Percentiles rank a stretch among this genome's conserved stretches.
Evolutionary conservation across 2,888 invertebrate species (phyloP).

Genomic region (Diogma glabrata): DNA sequence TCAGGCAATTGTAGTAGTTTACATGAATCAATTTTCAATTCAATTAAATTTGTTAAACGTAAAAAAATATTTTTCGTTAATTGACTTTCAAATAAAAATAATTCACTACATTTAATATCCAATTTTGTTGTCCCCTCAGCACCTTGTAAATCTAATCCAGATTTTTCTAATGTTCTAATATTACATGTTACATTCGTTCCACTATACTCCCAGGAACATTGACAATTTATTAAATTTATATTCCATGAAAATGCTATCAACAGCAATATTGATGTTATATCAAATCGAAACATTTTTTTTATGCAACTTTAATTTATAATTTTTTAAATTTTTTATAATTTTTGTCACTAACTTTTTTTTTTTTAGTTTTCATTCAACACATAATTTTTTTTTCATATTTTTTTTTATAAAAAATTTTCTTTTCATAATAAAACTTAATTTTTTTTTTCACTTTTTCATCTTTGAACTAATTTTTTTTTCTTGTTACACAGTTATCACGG

Average conservation of each 20-base stretch:
- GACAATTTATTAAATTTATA: slow-evolving; percentile 17
- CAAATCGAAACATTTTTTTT: slow-evolving; percentile 1
- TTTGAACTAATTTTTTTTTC: no score
- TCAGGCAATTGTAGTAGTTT: slow-evolving; percentile 63
- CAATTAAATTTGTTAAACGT: slow-evolving; percentile 55
- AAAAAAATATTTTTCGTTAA: slow-evolving; percentile 62
- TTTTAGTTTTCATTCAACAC: slow-evolving; percentile 8
- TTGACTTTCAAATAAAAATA: slow-evolving; percentile 69
- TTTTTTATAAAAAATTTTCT: slow-evolving; percentile 3
- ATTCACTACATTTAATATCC: slow-evolving; percentile 66
- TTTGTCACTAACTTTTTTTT: slow-evolving; percentile 4
- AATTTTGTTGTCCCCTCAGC: slow-evolving; percentile 62
- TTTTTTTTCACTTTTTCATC: slow-evolving; percentile 6
- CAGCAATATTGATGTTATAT: neutral
- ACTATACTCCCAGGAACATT: slow-evolving; percentile 39
- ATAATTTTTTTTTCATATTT: slow-evolving; percentile 1
- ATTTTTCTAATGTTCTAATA: slow-evolving; percentile 57
- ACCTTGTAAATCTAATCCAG: slow-evolving; percentile 44
- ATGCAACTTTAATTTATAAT: neutral
- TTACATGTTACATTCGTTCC: slow-evolving; percentile 50
- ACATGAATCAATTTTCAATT: slow-evolving; percentile 64
- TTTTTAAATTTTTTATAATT: neutral
- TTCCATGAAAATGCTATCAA: neutral
- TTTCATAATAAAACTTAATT: slow-evolving; percentile 1
- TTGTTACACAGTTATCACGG: no score